These are phyloP conservation scores for Leptoclinus maculatus DNA, from an alignment of 2,797 vertebrate species.

Conservation along the genomic window DNA sequence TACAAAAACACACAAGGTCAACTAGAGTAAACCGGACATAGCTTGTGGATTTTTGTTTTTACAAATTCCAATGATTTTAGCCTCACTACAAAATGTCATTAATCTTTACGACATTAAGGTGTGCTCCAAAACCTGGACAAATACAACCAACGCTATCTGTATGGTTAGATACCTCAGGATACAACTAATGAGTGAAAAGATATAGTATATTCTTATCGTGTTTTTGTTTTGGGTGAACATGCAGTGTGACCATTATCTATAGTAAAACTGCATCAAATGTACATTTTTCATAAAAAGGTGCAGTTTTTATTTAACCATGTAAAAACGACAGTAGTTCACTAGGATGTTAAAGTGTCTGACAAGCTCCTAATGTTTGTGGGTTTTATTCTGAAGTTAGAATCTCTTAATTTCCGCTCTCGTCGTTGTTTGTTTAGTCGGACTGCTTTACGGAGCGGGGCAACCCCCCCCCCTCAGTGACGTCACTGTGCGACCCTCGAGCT, in stretches of 20 bases:
- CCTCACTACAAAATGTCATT: background rate
- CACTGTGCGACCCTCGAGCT: constrained; percentile 63
- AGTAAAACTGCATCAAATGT: background rate
- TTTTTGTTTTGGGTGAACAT: background rate
- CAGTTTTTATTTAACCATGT: background rate
- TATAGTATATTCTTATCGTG: background rate
- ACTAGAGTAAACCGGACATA: background rate
- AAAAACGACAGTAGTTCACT: background rate
- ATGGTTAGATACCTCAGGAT: background rate
- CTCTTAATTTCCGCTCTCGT: constrained; percentile 24
- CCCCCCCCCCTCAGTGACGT: constrained; percentile 56
- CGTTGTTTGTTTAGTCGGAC: constrained; percentile 3
- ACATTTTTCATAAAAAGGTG: background rate
- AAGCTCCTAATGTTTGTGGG: fast-evolving
- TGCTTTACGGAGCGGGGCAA: constrained; percentile 19
- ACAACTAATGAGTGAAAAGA: background rate
- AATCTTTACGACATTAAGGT: background rate
- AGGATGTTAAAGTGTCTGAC: background rate
- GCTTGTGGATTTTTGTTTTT: background rate
- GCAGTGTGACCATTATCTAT: background rate
- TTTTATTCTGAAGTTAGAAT: constrained; percentile 54
- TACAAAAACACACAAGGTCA: too few relatives aligned
- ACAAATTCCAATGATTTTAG: background rate
- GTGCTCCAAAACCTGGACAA: background rate
- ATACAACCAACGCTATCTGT: background rate